Conservation (phyloP, 2,797 vertebrate species). For the Nyctibius grandis region DNA sequence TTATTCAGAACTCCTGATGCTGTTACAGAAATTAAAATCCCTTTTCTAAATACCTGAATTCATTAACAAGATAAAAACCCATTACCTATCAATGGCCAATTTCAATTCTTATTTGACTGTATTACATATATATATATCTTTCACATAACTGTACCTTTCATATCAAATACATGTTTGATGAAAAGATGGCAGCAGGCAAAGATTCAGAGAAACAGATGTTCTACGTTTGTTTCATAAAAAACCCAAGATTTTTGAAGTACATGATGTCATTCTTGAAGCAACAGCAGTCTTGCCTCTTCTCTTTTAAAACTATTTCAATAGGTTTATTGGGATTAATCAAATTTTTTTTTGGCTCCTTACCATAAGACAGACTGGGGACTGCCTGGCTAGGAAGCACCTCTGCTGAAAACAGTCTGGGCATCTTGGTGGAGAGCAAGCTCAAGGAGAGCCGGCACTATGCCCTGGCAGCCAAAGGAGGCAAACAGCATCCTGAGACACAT, state of each 20-base stretch:
- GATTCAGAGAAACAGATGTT: neutral
- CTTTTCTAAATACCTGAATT: neutral
- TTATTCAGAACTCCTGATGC: neutral
- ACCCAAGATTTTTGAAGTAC: neutral
- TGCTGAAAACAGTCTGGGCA: neutral
- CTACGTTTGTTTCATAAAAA: neutral
- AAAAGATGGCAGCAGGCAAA: neutral
- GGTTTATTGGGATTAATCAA: neutral
- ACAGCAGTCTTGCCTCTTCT: neutral
- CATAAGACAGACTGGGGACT: neutral
- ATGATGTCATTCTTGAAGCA: neutral
- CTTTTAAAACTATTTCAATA: neutral
- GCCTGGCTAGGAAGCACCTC: neutral
- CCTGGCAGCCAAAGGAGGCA: neutral
- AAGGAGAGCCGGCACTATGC: neutral
- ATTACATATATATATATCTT: neutral
- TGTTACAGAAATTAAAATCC: neutral
- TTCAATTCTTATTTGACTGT: neutral
- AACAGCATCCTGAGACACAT: neutral
- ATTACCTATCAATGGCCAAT: neutral
- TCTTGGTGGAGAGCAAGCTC: neutral
- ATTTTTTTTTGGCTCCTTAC: neutral
- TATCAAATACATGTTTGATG: neutral
- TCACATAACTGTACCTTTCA: neutral
- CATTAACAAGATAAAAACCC: neutral